phyloP scores from a whole-genome alignment of 2,797 vertebrate species.

The Orestias chungarensis region DNA sequence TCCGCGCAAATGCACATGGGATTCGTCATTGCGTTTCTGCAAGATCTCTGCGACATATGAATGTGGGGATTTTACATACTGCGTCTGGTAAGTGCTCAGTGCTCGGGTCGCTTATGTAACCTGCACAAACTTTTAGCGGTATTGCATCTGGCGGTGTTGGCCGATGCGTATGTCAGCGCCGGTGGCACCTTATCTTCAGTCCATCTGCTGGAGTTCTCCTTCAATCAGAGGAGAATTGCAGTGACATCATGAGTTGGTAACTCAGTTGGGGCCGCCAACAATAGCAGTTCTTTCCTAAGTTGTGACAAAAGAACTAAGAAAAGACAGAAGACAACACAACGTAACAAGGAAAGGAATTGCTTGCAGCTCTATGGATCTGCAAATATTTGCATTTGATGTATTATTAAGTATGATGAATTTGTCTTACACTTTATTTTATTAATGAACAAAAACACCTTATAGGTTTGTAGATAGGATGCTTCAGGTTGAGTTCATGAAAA shows the following conservation, averaged over 20 bases:
- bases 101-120: slow-evolving; percentile 8
- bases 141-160: slow-evolving; percentile 34
- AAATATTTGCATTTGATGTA: not conserved
- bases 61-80: not conserved
- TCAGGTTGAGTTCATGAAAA: not conserved
- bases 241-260: slow-evolving; percentile 60
- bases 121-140: not conserved
- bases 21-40: not conserved
- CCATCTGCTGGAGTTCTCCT: slow-evolving; percentile 43
- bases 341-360: slow-evolving; percentile 6
- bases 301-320: slow-evolving; percentile 67
- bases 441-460: not conserved
- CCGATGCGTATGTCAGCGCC: slow-evolving; percentile 23
- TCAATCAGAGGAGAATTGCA: slow-evolving; percentile 35
- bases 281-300: slow-evolving; percentile 59
- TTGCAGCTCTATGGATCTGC: not conserved
- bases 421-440: not conserved
- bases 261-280: slow-evolving; percentile 51
- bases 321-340: slow-evolving; percentile 39
- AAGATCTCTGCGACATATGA: not conserved
- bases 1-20: slow-evolving; percentile 4
- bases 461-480: not conserved
- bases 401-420: not conserved
- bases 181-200: slow-evolving; percentile 57
- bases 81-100: not conserved